A percentile compares a stretch with the other conserved stretches of the same genome.
Conservation (phyloP, 2,888 invertebrate genomes). For the Melanchra persicariae region DNA sequence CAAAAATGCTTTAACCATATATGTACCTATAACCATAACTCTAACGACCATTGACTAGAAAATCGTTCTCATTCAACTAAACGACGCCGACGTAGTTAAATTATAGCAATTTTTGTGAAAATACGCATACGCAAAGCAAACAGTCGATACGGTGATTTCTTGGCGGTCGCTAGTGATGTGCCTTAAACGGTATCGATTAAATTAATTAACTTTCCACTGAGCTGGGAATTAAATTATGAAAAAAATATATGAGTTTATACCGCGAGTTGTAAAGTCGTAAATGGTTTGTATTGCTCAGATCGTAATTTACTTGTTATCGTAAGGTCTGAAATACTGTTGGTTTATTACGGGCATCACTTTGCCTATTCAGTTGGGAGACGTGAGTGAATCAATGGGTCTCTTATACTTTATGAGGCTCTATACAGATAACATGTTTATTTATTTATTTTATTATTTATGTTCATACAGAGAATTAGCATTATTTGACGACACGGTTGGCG, state of each 20-base stretch:
- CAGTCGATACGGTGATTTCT: constrained; percentile 61
- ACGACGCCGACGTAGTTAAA: constrained; percentile 31
- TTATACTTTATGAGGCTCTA: neutral
- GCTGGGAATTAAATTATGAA: constrained; percentile 44
- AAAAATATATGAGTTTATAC: constrained; percentile 29
- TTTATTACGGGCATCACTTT: neutral
- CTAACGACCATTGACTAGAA: constrained; percentile 34
- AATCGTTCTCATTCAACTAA: constrained; percentile 44
- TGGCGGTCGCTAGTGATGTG: constrained; percentile 77
- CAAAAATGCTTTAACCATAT: constrained; percentile 3
- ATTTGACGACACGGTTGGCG: too few species aligned
- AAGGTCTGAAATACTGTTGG: neutral
- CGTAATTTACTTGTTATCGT: constrained; percentile 3
- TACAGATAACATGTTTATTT: too few species aligned
- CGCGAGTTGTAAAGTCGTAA: constrained; percentile 13
- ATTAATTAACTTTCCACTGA: constrained; percentile 83
- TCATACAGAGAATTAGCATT: too few species aligned
- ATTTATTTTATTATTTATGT: too few species aligned
- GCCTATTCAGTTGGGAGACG: neutral
- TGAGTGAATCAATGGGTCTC: neutral
- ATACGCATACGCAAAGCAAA: constrained; percentile 55
- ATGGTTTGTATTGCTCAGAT: neutral
- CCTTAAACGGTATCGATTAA: constrained; percentile 82
- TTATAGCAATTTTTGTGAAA: constrained; percentile 64
- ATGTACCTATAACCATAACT: constrained; percentile 15